phyloP scores from a whole-genome alignment of 2,797 vertebrate genomes.

The Natrix natrix region DNA sequence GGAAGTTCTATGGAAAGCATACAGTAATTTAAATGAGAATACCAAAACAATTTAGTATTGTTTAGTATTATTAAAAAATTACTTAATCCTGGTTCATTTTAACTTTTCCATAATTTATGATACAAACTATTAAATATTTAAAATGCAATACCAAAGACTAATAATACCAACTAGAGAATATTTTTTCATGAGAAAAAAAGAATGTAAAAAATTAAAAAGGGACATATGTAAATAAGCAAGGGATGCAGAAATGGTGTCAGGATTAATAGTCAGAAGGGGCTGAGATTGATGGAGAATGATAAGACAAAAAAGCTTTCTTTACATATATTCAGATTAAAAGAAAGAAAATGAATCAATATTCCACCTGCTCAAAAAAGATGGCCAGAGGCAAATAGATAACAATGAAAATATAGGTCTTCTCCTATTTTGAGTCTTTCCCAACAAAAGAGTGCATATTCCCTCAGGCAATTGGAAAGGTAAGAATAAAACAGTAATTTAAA shows the following conservation, averaged over 20 bases:
- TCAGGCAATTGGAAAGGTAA: neutral
- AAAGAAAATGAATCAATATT: neutral
- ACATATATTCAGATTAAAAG: neutral
- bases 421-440: neutral
- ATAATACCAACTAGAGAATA: slow-evolving; percentile 20
- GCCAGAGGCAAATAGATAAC: neutral
- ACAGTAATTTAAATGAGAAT: slow-evolving; percentile 28
- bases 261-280: neutral
- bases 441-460: neutral
- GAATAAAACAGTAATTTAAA: neutral
- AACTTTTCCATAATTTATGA: neutral
- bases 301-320: neutral
- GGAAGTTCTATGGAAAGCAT: neutral
- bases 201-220: neutral
- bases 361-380: neutral
- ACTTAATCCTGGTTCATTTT: neutral
- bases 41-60: no score
- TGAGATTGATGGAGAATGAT: neutral
- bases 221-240: neutral
- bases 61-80: neutral
- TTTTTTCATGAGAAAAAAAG: neutral
- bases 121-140: slow-evolving; percentile 32
- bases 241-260: neutral
- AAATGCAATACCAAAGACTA: slow-evolving; percentile 33
- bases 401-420: neutral